Conservation (phyloP, 2,797 vertebrate species). For the Argentina silus region DNA sequence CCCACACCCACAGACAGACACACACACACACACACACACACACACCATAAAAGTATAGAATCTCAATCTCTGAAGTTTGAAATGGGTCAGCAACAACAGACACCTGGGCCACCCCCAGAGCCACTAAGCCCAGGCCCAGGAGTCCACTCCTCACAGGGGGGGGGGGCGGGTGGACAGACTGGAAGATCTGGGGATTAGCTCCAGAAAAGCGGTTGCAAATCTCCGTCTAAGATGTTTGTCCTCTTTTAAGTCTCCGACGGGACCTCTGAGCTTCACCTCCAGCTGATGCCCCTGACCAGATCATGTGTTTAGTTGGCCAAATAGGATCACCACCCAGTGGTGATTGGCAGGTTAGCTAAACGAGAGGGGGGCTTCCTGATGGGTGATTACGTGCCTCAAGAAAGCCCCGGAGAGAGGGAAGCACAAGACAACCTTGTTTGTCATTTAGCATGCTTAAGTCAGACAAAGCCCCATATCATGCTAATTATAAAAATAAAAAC, state of each 20-base stretch:
- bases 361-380: conserved; percentile 66
- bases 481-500: conserved; percentile 73
- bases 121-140: conserved; percentile 59
- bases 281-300: conserved; percentile 76
- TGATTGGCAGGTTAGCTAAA: conserved; percentile 63
- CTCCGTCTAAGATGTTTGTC: conserved; percentile 78
- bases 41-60: too few species aligned
- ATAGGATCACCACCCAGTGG: conserved; percentile 65
- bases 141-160: conserved; percentile 59
- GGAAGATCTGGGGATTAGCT: conserved; percentile 73
- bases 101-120: not conserved
- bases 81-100: not conserved
- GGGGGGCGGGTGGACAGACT: conserved; percentile 24
- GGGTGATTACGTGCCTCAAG: conserved; percentile 88
- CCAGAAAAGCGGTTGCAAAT: conserved; percentile 74
- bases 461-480: conserved; percentile 71
- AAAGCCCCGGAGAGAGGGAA: conserved; percentile 83
- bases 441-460: conserved; percentile 81
- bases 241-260: conserved; percentile 79
- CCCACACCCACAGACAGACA: too few species aligned
- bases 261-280: conserved; percentile 73
- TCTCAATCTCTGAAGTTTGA: too few species aligned
- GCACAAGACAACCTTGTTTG: conserved; percentile 77
- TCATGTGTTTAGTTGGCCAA: conserved; percentile 88
- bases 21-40: too few species aligned